Evolutionary conservation across 1,140 invertebrate genomes (phyloP).

Genomic region (Tetraneura akinire): DNA sequence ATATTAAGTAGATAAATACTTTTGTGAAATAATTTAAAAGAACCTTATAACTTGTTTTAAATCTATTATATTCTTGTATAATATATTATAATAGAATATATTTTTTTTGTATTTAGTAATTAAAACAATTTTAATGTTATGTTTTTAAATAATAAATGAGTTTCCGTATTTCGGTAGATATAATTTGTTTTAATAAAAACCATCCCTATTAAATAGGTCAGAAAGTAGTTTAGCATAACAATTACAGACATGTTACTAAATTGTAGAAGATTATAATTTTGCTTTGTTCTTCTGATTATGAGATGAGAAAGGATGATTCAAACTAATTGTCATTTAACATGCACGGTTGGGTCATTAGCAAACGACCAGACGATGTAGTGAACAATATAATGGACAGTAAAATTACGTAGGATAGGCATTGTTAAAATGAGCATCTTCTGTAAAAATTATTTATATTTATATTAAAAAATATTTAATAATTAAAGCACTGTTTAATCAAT

Average conservation of each 20-base stretch:
- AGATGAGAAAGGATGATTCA: constrained; percentile 25
- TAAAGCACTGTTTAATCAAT: too few relatives aligned
- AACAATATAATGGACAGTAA: constrained; percentile 26
- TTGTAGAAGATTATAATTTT: constrained; percentile 20
- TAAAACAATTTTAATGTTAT: too few relatives aligned
- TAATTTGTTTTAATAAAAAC: neutral
- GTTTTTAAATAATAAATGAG: too few relatives aligned
- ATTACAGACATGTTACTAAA: constrained; percentile 44
- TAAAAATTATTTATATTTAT: neutral
- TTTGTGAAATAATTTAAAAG: too few relatives aligned
- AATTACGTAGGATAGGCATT: constrained; percentile 6
- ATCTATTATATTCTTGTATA: too few relatives aligned
- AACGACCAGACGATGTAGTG: constrained; percentile 8
- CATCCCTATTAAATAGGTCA: constrained; percentile 26
- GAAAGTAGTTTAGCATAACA: constrained; percentile 33
- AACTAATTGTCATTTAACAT: constrained; percentile 49
- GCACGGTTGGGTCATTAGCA: constrained; percentile 41
- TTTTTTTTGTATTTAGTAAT: neutral
- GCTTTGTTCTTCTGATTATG: constrained; percentile 40
- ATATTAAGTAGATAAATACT: too few relatives aligned
- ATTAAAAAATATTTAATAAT: too few relatives aligned
- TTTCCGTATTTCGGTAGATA: too few relatives aligned
- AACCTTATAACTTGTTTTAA: too few relatives aligned
- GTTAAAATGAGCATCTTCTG: neutral
- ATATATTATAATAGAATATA: too few relatives aligned